A percentile compares a stretch with the other conserved stretches of the same genome.
Evolutionary conservation across 1,140 invertebrate species (phyloP).

Genomic region (Musca domestica): DNA sequence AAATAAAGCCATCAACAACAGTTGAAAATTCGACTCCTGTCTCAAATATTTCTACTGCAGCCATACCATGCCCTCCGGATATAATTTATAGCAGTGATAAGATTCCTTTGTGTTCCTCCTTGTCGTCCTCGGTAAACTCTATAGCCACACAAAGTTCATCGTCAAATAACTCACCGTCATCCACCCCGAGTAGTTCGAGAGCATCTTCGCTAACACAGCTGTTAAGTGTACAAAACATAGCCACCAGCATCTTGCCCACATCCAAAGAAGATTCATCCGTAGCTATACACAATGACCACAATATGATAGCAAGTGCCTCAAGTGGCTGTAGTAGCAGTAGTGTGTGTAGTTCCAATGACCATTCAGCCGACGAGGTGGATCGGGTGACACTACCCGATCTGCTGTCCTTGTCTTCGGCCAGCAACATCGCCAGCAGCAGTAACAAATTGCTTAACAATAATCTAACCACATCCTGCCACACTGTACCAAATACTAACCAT

Average conservation of each 20-base stretch:
- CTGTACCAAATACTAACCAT: conserved; percentile 34
- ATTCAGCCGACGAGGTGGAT: conserved; percentile 42
- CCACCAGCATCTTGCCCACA: not conserved
- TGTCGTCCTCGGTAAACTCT: conserved; percentile 45
- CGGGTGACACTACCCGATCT: conserved; percentile 36
- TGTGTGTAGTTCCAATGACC: not conserved
- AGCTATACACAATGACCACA: not conserved
- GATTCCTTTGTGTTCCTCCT: conserved; percentile 38
- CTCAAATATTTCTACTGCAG: conserved; percentile 54
- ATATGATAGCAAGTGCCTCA: not conserved
- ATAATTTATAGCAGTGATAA: conserved; percentile 32
- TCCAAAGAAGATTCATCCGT: not conserved
- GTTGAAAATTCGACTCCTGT: conserved; percentile 28
- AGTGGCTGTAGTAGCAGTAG: not conserved
- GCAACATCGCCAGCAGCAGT: not conserved
- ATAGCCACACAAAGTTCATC: conserved; percentile 38
- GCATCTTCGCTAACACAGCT: conserved; percentile 43
- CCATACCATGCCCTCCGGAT: conserved; percentile 35
- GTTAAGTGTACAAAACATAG: conserved; percentile 35
- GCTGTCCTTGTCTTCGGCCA: conserved; percentile 24
- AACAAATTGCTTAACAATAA: not conserved
- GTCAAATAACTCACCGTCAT: conserved; percentile 42
- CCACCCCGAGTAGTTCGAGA: conserved; percentile 44
- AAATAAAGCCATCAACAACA: conserved; percentile 26
- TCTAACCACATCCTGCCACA: not conserved